Percentiles rank a stretch among this genome's conserved stretches.
Evolutionary conservation across 1,140 invertebrate species (phyloP).

Genomic region (Centruroides sculpturatus): DNA sequence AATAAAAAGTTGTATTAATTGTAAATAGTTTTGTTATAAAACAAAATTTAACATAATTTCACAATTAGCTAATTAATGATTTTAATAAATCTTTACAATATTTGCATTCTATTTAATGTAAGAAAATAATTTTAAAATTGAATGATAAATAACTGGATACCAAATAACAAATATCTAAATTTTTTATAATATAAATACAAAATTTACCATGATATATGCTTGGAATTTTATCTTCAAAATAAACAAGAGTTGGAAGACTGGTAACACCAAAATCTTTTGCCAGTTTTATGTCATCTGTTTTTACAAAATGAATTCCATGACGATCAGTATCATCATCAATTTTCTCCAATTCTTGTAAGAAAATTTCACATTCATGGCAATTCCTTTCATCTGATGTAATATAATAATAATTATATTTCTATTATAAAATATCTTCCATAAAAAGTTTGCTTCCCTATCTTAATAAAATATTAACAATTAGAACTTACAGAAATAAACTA

Average conservation of each 20-base stretch:
- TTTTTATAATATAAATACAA: too few relatives aligned
- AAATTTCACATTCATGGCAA: conserved; percentile 59
- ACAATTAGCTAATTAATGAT: too few relatives aligned
- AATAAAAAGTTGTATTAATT: too few relatives aligned
- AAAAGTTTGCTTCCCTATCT: not conserved
- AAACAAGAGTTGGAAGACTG: conserved; percentile 42
- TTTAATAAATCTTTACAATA: too few relatives aligned
- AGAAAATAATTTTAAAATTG: too few relatives aligned
- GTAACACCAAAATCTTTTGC: conserved; percentile 76
- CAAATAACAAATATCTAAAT: not conserved
- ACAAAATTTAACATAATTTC: too few relatives aligned
- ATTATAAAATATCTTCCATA: not conserved
- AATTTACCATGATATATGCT: conserved; percentile 85
- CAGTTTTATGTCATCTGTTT: conserved; percentile 73
- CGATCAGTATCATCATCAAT: conserved; percentile 88
- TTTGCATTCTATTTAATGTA: too few relatives aligned
- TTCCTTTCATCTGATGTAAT: conserved; percentile 43
- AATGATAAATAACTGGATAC: not conserved
- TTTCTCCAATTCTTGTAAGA: conserved; percentile 76
- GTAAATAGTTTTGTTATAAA: too few relatives aligned
- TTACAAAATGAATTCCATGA: conserved; percentile 84
- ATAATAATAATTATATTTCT: not conserved
- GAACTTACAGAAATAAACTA: conserved; percentile 79
- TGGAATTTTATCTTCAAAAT: conserved; percentile 56
- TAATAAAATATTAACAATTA: not conserved